Base-by-base conservation (phyloP, 1,140 invertebrate genomes). In the Popillia japonica region DNA sequence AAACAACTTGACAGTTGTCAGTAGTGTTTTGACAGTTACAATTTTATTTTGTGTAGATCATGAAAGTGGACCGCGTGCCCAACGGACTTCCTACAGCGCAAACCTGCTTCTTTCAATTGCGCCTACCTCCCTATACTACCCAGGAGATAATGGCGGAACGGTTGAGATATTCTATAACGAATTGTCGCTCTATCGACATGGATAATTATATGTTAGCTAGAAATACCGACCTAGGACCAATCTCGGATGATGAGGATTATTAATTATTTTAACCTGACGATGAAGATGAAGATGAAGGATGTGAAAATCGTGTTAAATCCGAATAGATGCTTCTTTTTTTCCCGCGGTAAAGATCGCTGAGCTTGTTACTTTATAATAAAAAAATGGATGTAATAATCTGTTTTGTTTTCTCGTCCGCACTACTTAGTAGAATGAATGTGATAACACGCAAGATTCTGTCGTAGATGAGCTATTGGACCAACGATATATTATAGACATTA, bases 101-200 rank as follows among this genome's bases (percentile, higher is more conserved):
- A 84, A 93, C 92, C 0, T 93, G 92, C 82, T 93, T 93, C 86
- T 93, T 93, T 84, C 92, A 93, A 85, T 84, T 93, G n/a, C 87
- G 92, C 0, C 86, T 93, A n/a, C 92, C 92, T 7, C 87, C 88
- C 2, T 93, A 93, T 84, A 90, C 89, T 40, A 90, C 88, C 80
- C 83, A 87, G 80, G 90, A 92, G 80, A 86, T 91, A 3, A 89
- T 93, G 87, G 89, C 90, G 3, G 92, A 93, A 82, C 87, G 89
- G 75, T 86, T 93, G 8, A 87, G 91, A 17, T 93, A 93, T 84
- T 92, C 92, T 22, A 93, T 93, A 76, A 91, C 91, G 83, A 91
- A 93, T 83, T 93, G 92, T 81, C 89, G 90, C n/a, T 91, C 91
- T 6, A 93, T 93, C 72, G 92, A 93, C 84, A 92, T 93, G 92